These are phyloP conservation scores for Hymenochirus boettgeri DNA, from an alignment of 2,113 vertebrate species.

Conservation along the genomic window DNA sequence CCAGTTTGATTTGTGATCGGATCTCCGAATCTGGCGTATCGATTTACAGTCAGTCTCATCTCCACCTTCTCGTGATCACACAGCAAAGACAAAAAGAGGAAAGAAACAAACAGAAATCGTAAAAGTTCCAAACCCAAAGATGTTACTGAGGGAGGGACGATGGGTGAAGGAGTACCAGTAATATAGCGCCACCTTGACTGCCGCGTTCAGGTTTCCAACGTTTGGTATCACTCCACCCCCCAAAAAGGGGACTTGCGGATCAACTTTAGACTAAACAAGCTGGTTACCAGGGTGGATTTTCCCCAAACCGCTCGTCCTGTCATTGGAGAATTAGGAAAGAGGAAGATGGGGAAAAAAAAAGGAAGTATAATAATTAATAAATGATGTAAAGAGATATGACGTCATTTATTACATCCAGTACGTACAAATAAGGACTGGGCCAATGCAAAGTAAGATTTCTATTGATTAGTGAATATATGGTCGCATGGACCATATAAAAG, in stretches of 20 bases:
- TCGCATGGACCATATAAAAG: too few relatives aligned
- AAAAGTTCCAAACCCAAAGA: fast-evolving
- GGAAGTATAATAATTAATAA: neutral
- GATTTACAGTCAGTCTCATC: conserved; percentile 81
- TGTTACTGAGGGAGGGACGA: too few relatives aligned
- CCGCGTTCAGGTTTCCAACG: conserved; percentile 78
- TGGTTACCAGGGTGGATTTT: conserved; percentile 96
- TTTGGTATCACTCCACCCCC: conserved; percentile 64
- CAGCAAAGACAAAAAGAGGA: neutral
- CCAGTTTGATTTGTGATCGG: conserved; percentile 90
- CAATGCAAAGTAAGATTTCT: too few relatives aligned
- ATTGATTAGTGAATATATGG: too few relatives aligned
- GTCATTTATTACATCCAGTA: too few relatives aligned
- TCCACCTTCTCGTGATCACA: conserved; percentile 79
- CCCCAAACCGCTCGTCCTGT: conserved; percentile 91
- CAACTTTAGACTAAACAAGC: conserved; percentile 91
- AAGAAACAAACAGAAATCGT: neutral
- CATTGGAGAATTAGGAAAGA: neutral
- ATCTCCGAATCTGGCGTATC: conserved; percentile 83
- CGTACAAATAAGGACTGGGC: too few relatives aligned
- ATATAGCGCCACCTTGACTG: conserved; percentile 76
- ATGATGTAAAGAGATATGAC: too few relatives aligned
- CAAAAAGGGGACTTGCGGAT: conserved; percentile 76
- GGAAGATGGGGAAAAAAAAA: neutral
- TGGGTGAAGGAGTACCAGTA: neutral